Percentiles rank a stretch among this genome's conserved stretches.
phyloP scores from a whole-genome alignment of 2,888 invertebrate species.

The Operophtera brumata region DNA sequence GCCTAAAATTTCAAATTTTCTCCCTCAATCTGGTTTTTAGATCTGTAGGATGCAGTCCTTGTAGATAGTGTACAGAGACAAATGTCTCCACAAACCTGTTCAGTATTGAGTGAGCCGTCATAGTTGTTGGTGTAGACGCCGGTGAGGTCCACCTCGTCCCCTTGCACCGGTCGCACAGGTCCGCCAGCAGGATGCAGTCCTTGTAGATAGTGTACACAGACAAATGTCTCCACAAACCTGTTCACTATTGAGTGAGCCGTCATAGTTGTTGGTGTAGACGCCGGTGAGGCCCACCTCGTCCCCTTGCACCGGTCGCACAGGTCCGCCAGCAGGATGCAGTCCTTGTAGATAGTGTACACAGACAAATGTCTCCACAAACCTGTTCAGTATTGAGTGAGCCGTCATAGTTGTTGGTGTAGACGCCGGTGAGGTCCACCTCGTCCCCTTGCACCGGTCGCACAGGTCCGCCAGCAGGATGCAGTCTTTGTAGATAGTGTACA shows the following conservation, averaged over 20 bases:
- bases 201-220: too few species aligned
- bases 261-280: slow-evolving; percentile 98
- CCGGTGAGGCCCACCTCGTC: slow-evolving; percentile 98
- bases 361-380: slow-evolving; percentile 58
- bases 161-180: slow-evolving; percentile 98
- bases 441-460: slow-evolving; percentile 99
- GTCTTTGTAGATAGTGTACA: too few species aligned
- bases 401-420: slow-evolving; percentile 99
- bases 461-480: slow-evolving; percentile 98
- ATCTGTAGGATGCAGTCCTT: too few species aligned
- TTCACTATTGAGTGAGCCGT: slow-evolving; percentile 97
- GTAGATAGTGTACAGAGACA: too few species aligned
- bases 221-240: slow-evolving; percentile 75
- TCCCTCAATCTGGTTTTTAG: too few species aligned
- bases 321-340: too few species aligned
- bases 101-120: slow-evolving; percentile 97
- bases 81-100: slow-evolving; percentile 79
- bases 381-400: slow-evolving; percentile 96
- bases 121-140: slow-evolving; percentile 99
- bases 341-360: too few species aligned
- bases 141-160: slow-evolving; percentile 97
- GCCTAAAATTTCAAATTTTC: too few species aligned
- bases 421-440: slow-evolving; percentile 96
- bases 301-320: slow-evolving; percentile 97
- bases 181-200: too few species aligned